A percentile compares a stretch with the other conserved stretches of the same genome.
These are phyloP conservation scores for Gymnoscopelus microlampas DNA, from an alignment of 2,797 vertebrate genomes.

Conservation along the genomic window DNA sequence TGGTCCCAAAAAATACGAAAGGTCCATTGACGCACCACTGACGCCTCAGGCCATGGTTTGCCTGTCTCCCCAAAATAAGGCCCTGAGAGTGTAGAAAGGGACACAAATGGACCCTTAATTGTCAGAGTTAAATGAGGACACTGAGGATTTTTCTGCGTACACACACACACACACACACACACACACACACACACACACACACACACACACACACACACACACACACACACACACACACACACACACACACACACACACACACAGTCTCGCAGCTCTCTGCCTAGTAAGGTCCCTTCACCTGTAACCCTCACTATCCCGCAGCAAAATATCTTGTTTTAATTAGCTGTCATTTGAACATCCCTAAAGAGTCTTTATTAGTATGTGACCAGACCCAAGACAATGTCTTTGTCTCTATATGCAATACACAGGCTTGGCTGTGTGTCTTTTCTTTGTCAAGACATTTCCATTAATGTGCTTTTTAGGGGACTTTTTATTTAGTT, in stretches of 20 bases:
- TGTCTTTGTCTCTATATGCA: slow-evolving; percentile 27
- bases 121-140: too few species aligned
- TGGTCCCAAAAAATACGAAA: too few species aligned
- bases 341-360: slow-evolving; percentile 51
- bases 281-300: slow-evolving; percentile 4
- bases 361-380: slow-evolving; percentile 52
- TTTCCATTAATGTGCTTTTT: slow-evolving; percentile 45
- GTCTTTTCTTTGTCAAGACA: slow-evolving; percentile 7
- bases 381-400: slow-evolving; percentile 40
- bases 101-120: too few species aligned
- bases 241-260: slow-evolving; percentile 12
- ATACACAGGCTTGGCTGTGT: neutral
- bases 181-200: too few species aligned
- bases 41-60: too few species aligned
- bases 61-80: too few species aligned
- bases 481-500: slow-evolving; percentile 20
- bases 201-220: too few species aligned
- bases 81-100: too few species aligned
- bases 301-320: slow-evolving; percentile 45
- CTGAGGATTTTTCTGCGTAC: too few species aligned
- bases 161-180: too few species aligned
- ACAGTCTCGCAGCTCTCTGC: neutral
- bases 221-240: slow-evolving; percentile 1
- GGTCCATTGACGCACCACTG: too few species aligned
- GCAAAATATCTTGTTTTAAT: slow-evolving; percentile 50